Conservation (phyloP, 2,113 vertebrate species). For the Serinus canaria region DNA sequence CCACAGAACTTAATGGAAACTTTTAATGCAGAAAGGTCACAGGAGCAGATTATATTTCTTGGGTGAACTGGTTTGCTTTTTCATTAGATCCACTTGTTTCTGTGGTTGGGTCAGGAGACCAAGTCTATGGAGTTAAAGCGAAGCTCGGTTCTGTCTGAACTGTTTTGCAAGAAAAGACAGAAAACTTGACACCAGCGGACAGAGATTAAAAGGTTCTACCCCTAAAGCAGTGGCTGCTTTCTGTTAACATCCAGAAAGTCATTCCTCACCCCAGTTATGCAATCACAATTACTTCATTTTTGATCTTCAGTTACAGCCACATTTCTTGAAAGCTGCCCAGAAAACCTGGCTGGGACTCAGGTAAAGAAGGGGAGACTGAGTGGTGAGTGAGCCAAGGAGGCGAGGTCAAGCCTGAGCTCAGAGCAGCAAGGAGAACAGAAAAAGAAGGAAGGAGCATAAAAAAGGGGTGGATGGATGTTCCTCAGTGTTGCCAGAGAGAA, state of each 20-base stretch:
- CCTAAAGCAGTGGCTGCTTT: neutral
- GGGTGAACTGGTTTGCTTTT: conserved; percentile 32
- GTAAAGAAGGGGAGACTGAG: neutral
- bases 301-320: neutral
- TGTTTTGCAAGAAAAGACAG: neutral
- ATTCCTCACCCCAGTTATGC: conserved; percentile 7
- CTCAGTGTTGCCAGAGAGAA: neutral
- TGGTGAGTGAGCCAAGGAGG: neutral
- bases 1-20: conserved; percentile 46
- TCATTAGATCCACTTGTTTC: conserved; percentile 16
- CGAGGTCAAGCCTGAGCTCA: neutral
- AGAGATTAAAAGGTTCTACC: neutral
- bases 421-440: neutral
- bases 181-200: neutral
- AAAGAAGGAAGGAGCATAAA: neutral
- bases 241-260: neutral
- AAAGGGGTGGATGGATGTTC: neutral
- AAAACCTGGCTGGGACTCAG: conserved; percentile 39
- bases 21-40: conserved; percentile 18
- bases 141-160: neutral
- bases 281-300: conserved; percentile 38
- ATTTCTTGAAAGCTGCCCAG: conserved; percentile 12
- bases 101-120: neutral
- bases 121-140: neutral
- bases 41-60: conserved; percentile 17